A percentile compares a stretch with the other conserved stretches of the same genome.
Conservation (phyloP, 2,113 vertebrate species). For the Perca fluviatilis region DNA sequence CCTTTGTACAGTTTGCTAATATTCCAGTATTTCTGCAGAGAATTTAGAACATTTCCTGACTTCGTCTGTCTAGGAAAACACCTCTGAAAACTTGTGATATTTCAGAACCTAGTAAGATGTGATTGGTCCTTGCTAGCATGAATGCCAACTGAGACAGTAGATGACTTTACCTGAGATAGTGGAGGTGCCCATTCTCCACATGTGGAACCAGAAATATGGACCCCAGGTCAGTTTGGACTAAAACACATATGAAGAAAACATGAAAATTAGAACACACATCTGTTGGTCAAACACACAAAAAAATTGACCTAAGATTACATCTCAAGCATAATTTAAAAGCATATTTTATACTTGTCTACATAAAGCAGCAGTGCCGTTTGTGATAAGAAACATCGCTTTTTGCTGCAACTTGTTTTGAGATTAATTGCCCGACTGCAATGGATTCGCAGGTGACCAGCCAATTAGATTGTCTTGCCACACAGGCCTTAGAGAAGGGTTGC, state of each 20-base stretch:
- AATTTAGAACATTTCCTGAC: neutral
- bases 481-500: neutral
- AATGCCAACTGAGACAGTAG: neutral
- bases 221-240: conserved; percentile 97
- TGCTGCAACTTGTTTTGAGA: neutral
- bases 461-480: neutral
- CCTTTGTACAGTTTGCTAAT: neutral
- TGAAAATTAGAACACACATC: neutral
- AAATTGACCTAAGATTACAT: neutral
- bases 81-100: neutral
- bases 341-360: too few species aligned
- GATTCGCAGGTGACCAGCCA: neutral
- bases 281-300: neutral
- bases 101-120: neutral
- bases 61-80: neutral
- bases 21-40: neutral
- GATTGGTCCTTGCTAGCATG: neutral
- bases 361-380: neutral
- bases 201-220: conserved; percentile 97
- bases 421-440: neutral
- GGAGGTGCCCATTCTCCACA: conserved; percentile 94
- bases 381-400: neutral
- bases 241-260: conserved; percentile 47
- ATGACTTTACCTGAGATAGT: conserved; percentile 90
- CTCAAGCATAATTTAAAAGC: too few species aligned